Evolutionary conservation across 2,888 invertebrate species (phyloP).

Genomic region (Apotomis turbidana): DNA sequence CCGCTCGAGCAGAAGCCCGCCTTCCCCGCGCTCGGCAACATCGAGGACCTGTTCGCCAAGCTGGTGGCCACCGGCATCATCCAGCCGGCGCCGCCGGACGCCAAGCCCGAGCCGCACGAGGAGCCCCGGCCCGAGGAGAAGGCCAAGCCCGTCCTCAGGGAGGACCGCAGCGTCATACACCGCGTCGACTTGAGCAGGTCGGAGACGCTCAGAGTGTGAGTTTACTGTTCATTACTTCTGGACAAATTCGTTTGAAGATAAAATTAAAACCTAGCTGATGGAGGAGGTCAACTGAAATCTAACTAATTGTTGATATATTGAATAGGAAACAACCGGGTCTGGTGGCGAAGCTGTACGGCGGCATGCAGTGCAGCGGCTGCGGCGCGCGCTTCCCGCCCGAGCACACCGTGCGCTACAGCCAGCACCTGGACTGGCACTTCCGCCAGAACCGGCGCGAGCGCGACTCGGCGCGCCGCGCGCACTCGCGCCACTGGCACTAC

Average conservation of each 20-base stretch:
- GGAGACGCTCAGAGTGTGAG: conserved; percentile 88
- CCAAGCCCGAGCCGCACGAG: conserved; percentile 42
- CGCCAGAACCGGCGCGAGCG: conserved; percentile 95
- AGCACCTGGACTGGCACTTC: conserved; percentile 99
- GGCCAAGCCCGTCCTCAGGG: conserved; percentile 52
- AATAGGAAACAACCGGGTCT: conserved; percentile 88
- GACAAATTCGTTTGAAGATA: too few species aligned
- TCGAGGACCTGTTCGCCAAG: conserved; percentile 93
- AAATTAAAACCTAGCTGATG: too few species aligned
- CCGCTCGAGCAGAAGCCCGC: conserved; percentile 61
- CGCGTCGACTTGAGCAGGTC: conserved; percentile 87
- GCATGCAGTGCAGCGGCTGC: conserved; percentile 98
- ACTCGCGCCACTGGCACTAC: conserved; percentile 95
- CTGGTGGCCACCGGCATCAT: conserved; percentile 89
- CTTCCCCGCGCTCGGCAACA: conserved; percentile 62
- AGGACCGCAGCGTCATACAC: conserved; percentile 78
- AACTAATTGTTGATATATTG: not conserved
- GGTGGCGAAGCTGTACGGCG: conserved; percentile 89
- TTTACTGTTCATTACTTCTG: not conserved
- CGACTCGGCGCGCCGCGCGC: conserved; percentile 92
- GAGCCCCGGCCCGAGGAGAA: conserved; percentile 55
- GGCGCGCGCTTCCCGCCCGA: conserved; percentile 96
- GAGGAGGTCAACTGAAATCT: too few species aligned
- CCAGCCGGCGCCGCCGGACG: conserved; percentile 46
- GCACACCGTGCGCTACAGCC: conserved; percentile 94